Evolutionary conservation across 2,113 vertebrate genomes (phyloP).

Genomic region (Eidolon helvum): DNA sequence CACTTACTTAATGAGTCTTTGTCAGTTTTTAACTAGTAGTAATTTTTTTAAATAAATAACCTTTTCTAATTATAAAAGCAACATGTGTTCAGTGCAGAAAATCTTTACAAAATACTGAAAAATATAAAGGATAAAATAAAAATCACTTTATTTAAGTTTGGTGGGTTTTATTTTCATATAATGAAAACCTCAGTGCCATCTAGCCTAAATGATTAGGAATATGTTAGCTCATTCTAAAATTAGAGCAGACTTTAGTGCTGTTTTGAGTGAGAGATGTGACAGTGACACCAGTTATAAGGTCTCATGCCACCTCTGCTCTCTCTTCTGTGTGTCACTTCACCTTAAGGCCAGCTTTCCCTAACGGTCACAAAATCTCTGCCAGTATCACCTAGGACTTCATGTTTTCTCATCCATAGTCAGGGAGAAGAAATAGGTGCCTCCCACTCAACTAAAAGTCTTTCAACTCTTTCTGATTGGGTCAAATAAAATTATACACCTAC

Average conservation of each 20-base stretch:
- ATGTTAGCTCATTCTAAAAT: constrained; percentile 7
- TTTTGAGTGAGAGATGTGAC: background rate
- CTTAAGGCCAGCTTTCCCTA: background rate
- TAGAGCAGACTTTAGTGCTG: background rate
- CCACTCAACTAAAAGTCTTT: background rate
- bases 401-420: background rate
- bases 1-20: background rate
- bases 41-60: constrained; percentile 24
- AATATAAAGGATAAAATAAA: constrained; percentile 28
- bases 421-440: background rate
- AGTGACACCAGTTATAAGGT: background rate
- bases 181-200: background rate
- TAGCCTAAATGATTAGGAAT: constrained; percentile 9
- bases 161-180: constrained; percentile 20
- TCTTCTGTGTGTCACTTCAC: background rate
- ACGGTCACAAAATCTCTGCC: background rate
- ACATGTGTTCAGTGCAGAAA: background rate
- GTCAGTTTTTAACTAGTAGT: constrained; percentile 8
- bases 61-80: constrained; percentile 24
- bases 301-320: background rate
- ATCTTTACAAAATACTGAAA: constrained; percentile 6
- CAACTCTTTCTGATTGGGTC: background rate
- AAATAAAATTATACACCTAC: background rate
- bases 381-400: background rate
- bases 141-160: background rate